These are phyloP conservation scores for Trachurus trachurus DNA, from an alignment of 2,797 vertebrate genomes.

Conservation along the genomic window DNA sequence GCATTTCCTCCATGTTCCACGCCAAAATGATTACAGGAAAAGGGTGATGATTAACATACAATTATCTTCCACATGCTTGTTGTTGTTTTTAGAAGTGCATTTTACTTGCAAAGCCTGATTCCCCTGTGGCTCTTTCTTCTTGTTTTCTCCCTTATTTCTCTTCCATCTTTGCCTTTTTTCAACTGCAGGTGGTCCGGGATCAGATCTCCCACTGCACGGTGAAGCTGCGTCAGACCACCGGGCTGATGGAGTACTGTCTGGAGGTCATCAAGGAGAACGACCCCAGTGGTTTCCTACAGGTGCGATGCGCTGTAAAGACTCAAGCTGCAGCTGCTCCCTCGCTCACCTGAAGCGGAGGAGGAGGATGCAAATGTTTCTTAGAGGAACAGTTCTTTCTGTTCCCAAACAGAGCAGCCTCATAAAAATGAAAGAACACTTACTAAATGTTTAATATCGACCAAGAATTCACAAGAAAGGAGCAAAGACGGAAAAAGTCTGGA, in stretches of 20 bases:
- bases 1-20: slow-evolving; percentile 22
- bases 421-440: neutral
- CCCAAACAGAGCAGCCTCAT: neutral
- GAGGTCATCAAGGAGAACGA: slow-evolving; percentile 99
- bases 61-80: slow-evolving; percentile 15
- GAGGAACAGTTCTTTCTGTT: neutral
- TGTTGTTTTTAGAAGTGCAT: slow-evolving; percentile 10
- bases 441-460: neutral
- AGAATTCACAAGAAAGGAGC: neutral
- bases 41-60: slow-evolving; percentile 21
- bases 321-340: neutral
- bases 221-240: slow-evolving; percentile 98
- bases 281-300: slow-evolving; percentile 99
- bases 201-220: slow-evolving; percentile 99
- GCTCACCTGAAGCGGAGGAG: neutral
- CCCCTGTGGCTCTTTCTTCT: neutral
- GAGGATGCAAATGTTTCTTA: neutral
- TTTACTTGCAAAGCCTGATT: slow-evolving; percentile 5
- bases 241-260: slow-evolving; percentile 98
- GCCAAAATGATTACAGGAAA: slow-evolving; percentile 34
- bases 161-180: neutral
- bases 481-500: neutral
- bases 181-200: slow-evolving; percentile 93
- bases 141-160: neutral
- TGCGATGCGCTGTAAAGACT: slow-evolving; percentile 49